A percentile compares a stretch with the other conserved stretches of the same genome.
These are phyloP conservation scores for Siniperca undulata DNA, from an alignment of 2,797 vertebrate species.

Conservation along the genomic window DNA sequence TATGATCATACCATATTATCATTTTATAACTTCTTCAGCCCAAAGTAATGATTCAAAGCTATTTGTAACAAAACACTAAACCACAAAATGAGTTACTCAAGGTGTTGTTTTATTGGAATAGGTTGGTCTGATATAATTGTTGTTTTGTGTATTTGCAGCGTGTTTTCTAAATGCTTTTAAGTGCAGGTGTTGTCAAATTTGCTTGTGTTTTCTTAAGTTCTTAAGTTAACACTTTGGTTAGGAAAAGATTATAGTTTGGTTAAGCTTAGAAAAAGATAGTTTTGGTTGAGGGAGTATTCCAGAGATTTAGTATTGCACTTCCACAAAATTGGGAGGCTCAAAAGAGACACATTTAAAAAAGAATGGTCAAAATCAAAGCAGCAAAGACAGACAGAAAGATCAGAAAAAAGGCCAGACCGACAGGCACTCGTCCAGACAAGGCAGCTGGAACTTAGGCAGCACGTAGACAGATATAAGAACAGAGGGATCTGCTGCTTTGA, in stretches of 20 bases:
- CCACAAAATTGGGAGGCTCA: background rate
- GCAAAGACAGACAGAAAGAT: background rate
- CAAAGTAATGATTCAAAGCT: no score
- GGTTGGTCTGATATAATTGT: no score
- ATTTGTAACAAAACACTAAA: no score
- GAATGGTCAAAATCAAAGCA: background rate
- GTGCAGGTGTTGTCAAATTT: no score
- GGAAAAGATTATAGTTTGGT: background rate
- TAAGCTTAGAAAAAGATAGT: background rate
- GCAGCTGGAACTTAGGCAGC: background rate
- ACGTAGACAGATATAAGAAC: slow-evolving; percentile 6
- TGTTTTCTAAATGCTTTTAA: no score
- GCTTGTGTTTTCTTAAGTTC: no score
- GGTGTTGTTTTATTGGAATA: no score
- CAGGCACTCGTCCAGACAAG: slow-evolving; percentile 17
- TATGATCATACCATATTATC: background rate
- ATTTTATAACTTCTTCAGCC: background rate
- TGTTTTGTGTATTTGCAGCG: no score
- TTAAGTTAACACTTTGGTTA: background rate
- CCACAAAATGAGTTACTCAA: no score
- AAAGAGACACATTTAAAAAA: background rate
- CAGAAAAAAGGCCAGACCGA: slow-evolving; percentile 5
- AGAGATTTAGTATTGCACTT: background rate
- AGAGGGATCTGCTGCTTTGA: slow-evolving; percentile 52
- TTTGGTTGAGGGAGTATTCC: background rate